Percentiles rank a stretch among this genome's conserved stretches.
These are phyloP conservation scores for Laothoe populi DNA, from an alignment of 2,888 invertebrate species.

Conservation along the genomic window DNA sequence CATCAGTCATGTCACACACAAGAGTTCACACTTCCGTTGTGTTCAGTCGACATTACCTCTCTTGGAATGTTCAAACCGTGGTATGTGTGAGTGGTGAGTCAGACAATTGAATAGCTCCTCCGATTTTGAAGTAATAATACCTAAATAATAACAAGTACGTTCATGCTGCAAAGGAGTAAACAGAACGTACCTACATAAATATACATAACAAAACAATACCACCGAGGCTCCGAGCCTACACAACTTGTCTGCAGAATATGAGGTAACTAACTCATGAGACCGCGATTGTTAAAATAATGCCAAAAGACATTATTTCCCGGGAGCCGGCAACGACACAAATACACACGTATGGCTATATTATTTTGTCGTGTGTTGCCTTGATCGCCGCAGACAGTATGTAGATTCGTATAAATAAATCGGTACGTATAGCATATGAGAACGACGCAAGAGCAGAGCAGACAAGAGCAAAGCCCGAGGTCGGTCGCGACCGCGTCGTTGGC, in stretches of 20 bases:
- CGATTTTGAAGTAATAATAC: neutral
- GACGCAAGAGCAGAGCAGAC: slow-evolving; percentile 78
- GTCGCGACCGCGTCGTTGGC: slow-evolving; percentile 57
- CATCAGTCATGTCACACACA: slow-evolving; percentile 22
- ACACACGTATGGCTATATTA: slow-evolving; percentile 23
- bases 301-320: slow-evolving; percentile 20
- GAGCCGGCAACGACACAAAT: slow-evolving; percentile 20
- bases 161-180: neutral
- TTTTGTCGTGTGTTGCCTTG: slow-evolving; percentile 26
- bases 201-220: neutral
- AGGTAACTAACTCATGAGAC: slow-evolving; percentile 16
- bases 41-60: slow-evolving; percentile 9
- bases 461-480: slow-evolving; percentile 70
- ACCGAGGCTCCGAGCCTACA: neutral
- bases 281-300: slow-evolving; percentile 13
- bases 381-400: slow-evolving; percentile 22
- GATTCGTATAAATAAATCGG: slow-evolving; percentile 25
- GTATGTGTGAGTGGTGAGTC: neutral
- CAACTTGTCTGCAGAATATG: neutral
- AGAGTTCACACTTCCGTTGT: slow-evolving; percentile 20
- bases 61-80: neutral
- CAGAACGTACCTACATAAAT: neutral
- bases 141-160: neutral
- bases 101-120: neutral
- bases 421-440: slow-evolving; percentile 49